Evolutionary conservation across 2,888 invertebrate genomes (phyloP), one percentile per base, ranked within the genome.

Genomic region (Bellardia bayeri): DNA sequence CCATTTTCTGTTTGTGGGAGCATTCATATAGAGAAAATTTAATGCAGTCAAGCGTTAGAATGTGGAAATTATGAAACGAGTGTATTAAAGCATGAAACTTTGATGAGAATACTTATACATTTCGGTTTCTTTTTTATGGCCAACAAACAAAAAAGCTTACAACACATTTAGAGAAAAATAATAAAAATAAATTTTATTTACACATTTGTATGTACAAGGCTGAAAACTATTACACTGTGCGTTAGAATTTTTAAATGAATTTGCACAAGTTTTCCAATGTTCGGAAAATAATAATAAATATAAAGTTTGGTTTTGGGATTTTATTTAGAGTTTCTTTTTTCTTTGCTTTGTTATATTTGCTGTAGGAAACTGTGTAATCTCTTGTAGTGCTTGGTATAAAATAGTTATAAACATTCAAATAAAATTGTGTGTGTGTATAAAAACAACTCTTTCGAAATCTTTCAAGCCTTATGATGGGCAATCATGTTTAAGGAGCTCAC

Each of bases 11-110:
- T 11, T 23, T 37, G 56, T 49, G 16, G 13, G 51, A 49, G 23
- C 33, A 54, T 63, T 56, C 58, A 45, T 40, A 63, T 63, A 82
- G 69, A 88, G 72, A 45, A 78, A 80, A 86, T 85, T 89, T 89
- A 88, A 88, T 86, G 89, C 89, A 89, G 88, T 88, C 80, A 88
- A 88, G 88, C 89, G 85, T 88, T 87, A 79, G 85, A 88, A 71
- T 88, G 87, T 78, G 72, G 71, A 87, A 87, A 87, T 88, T 88
- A 84, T 88, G 86, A 82, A 85, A 82, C 82, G 79, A 88, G 89
- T 89, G 88, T 88, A 88, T 86, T 89, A 88, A 86, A 85, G 88
- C 88, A 89, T 87, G 83, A 88, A 87, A 88, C 63, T 87, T 87
- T 87, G 82, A 86, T 86, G 84, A 86, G 83, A 75, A 86, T 83